Evolutionary conservation across 2,888 invertebrate species (phyloP).

Genomic region (Cecidostiba fungosa): DNA sequence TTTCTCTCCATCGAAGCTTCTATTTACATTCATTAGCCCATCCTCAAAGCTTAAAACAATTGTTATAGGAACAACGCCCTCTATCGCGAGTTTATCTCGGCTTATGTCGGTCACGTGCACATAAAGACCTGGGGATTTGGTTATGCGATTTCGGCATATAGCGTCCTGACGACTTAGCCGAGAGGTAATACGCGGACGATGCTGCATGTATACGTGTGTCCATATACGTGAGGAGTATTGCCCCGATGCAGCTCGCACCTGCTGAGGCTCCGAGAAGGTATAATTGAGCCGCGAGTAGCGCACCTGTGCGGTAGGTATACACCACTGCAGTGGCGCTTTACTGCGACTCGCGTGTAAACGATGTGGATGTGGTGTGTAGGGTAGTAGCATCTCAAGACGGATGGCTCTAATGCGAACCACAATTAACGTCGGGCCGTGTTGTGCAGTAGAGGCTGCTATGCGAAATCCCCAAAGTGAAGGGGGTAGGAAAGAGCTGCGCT

Average conservation of each 20-base stretch:
- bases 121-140: neutral
- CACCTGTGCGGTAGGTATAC: slow-evolving; percentile 63
- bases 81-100: neutral
- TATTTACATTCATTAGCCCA: neutral
- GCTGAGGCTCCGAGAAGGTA: slow-evolving; percentile 58
- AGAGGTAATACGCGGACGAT: neutral
- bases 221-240: neutral
- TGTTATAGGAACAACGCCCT: neutral
- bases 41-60: neutral
- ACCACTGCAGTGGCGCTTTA: neutral
- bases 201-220: too few relatives aligned
- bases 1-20: neutral
- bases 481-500: neutral
- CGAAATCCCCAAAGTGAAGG: slow-evolving; percentile 36
- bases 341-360: neutral
- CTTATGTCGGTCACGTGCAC: neutral
- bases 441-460: slow-evolving; percentile 2
- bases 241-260: slow-evolving; percentile 26
- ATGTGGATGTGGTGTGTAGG: neutral
- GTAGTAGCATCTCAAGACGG: slow-evolving; percentile 57
- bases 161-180: neutral
- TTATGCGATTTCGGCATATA: neutral
- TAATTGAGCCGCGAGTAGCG: slow-evolving; percentile 65
- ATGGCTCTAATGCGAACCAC: slow-evolving; percentile 61
- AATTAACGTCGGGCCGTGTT: slow-evolving; percentile 61